Conservation (phyloP, 2,113 vertebrate species). For the Ictalurus furcatus region DNA sequence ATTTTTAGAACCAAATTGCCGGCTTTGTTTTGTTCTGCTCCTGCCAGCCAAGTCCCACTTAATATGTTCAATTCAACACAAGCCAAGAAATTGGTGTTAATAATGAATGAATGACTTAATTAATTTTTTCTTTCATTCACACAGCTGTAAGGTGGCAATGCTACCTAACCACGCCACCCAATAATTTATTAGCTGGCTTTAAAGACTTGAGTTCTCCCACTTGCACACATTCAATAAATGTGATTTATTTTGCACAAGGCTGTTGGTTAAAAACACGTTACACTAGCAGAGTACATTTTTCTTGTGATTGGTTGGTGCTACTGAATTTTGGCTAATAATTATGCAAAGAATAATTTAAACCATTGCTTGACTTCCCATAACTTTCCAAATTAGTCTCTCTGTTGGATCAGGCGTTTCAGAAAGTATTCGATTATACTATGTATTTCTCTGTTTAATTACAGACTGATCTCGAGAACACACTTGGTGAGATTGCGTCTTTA, state of each 20-base stretch:
- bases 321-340: not conserved
- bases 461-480: slow-evolving; percentile 70
- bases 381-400: not conserved
- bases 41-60: not conserved
- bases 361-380: not conserved
- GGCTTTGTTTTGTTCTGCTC: not conserved
- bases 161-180: not conserved
- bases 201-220: not conserved
- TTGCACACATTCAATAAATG: not conserved
- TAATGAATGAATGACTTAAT: not conserved
- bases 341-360: not conserved
- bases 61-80: not conserved
- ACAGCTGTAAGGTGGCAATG: not conserved
- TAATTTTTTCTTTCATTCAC: not conserved
- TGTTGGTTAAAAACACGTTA: not conserved
- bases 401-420: not conserved
- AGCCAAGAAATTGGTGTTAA: not conserved
- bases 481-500: slow-evolving; percentile 72
- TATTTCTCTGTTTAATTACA: slow-evolving; percentile 42
- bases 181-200: not conserved
- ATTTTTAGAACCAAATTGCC: not conserved
- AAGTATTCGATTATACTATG: slow-evolving; percentile 5
- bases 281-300: not conserved
- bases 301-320: not conserved
- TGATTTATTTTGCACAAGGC: not conserved